These are phyloP conservation scores for Enteromius radiatus DNA, from an alignment of 2,797 vertebrate genomes.

Conservation along the genomic window DNA sequence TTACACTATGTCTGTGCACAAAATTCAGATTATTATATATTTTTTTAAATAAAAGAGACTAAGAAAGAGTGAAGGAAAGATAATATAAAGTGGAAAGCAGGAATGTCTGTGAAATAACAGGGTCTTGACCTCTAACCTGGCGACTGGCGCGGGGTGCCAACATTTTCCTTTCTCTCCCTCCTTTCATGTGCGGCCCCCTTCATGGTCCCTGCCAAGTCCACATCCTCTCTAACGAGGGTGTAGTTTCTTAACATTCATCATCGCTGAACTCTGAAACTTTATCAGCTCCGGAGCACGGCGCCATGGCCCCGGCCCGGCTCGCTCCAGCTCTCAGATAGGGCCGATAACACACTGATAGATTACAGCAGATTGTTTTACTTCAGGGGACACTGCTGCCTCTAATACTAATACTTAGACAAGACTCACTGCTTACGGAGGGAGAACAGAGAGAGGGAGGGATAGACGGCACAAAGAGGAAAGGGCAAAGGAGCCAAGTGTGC, in stretches of 20 bases:
- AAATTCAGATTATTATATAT: neutral
- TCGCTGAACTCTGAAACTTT: conserved; percentile 95
- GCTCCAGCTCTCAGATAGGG: conserved; percentile 90
- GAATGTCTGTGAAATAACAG: conserved; percentile 74
- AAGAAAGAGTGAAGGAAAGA: neutral
- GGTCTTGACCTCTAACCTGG: conserved; percentile 71
- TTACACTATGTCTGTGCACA: neutral
- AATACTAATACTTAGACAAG: conserved; percentile 81
- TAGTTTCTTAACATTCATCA: conserved; percentile 97
- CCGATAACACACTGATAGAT: conserved; percentile 93
- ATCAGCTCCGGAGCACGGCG: conserved; percentile 90
- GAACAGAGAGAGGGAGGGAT: conserved; percentile 48
- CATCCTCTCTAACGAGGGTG: conserved; percentile 87
- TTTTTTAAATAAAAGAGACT: neutral
- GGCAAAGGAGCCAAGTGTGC: conserved; percentile 52
- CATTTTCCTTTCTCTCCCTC: conserved; percentile 52
- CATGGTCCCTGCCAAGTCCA: conserved; percentile 83
- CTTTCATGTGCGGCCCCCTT: conserved; percentile 60
- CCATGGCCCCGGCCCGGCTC: conserved; percentile 86
- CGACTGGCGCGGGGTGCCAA: conserved; percentile 63
- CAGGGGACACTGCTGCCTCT: conserved; percentile 84
- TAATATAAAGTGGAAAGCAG: conserved; percentile 53
- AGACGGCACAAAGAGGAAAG: conserved; percentile 52
- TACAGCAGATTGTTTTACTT: conserved; percentile 96
- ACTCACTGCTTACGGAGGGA: conserved; percentile 65